Conservation (phyloP, 1,140 invertebrate species). For the Neodiprion fabricii region DNA sequence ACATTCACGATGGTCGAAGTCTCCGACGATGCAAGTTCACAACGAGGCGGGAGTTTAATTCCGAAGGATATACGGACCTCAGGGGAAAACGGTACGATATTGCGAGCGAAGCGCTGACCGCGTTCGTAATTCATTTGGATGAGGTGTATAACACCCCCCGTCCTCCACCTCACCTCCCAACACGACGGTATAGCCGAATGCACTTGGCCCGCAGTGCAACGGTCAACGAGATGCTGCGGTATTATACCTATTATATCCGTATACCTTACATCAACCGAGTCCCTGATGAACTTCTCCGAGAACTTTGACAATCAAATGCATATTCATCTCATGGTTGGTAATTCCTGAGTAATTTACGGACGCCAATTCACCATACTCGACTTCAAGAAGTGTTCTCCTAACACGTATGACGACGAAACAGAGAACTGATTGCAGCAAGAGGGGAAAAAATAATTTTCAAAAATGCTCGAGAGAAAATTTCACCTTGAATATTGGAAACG, state of each 20-base stretch:
- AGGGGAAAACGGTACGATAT: background rate
- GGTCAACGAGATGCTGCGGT: background rate
- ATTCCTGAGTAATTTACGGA: background rate
- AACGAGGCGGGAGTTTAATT: background rate
- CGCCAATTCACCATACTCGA: background rate
- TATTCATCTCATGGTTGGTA: constrained; percentile 1
- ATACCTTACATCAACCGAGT: too few species aligned
- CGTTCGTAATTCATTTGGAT: background rate
- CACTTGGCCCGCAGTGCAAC: background rate
- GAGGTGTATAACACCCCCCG: background rate
- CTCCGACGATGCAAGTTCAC: too few species aligned
- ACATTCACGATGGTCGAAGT: background rate
- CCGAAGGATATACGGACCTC: background rate
- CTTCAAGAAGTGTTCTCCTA: too few species aligned
- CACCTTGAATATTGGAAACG: too few species aligned
- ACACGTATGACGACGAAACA: background rate
- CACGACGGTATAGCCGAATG: background rate
- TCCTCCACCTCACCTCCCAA: background rate
- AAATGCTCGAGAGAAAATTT: too few species aligned
- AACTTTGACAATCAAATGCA: constrained; percentile 3
- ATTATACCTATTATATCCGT: too few species aligned
- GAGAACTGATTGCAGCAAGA: background rate
- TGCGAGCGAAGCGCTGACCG: background rate
- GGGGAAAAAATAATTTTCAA: background rate
- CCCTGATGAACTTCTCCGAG: background rate